A percentile compares a stretch with the other conserved stretches of the same genome.
These are phyloP conservation scores for Alsophila aescularia DNA, from an alignment of 2,888 invertebrate genomes.

Conservation along the genomic window DNA sequence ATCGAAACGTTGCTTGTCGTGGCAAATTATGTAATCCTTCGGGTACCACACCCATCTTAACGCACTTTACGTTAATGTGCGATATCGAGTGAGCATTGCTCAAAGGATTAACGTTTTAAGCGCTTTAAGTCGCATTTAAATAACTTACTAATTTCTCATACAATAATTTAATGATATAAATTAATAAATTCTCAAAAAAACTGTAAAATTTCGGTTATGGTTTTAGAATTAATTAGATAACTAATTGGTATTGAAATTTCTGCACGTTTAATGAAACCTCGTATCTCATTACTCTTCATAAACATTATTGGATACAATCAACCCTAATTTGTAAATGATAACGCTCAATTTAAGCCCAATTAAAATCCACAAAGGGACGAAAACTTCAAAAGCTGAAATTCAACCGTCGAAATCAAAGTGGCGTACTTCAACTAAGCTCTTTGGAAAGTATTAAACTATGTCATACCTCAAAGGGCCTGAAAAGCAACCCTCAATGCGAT, in stretches of 20 bases:
- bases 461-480: slow-evolving; percentile 41
- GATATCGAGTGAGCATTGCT: no score
- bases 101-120: no score
- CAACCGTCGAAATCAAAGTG: slow-evolving; percentile 29
- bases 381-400: slow-evolving; percentile 32
- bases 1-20: no score
- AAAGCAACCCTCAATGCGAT: slow-evolving; percentile 48
- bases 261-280: not conserved
- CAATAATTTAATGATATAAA: no score
- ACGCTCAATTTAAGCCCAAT: slow-evolving; percentile 19
- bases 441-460: slow-evolving; percentile 45
- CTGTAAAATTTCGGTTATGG: no score
- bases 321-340: slow-evolving; percentile 9
- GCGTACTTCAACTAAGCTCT: slow-evolving; percentile 24
- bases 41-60: no score
- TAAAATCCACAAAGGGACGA: slow-evolving; percentile 9
- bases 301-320: slow-evolving; percentile 14
- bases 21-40: no score
- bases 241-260: not conserved
- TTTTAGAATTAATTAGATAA: not conserved
- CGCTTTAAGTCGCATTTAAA: no score
- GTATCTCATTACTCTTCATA: not conserved
- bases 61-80: no score
- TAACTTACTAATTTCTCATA: no score
- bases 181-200: no score